phyloP scores from a whole-genome alignment of 2,113 vertebrate species.

The Podarcis cretensis region DNA sequence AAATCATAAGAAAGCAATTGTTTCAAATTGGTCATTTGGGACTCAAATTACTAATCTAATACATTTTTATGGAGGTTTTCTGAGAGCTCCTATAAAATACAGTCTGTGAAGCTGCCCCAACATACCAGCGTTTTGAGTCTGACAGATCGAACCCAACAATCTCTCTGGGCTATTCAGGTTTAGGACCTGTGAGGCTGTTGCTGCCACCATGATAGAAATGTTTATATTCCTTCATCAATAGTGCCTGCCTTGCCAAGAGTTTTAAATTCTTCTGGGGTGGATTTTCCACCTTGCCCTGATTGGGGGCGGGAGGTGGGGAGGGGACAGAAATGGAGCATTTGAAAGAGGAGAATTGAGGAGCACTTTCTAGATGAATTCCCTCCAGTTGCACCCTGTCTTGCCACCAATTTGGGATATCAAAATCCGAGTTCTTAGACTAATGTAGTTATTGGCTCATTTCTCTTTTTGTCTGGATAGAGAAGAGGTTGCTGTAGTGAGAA shows the following conservation, averaged over 20 bases:
- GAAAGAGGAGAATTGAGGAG: not conserved
- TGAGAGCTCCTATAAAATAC: slow-evolving; percentile 78
- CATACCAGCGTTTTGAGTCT: slow-evolving; percentile 66
- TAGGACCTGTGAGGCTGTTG: slow-evolving; percentile 50
- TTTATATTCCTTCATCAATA: slow-evolving; percentile 75
- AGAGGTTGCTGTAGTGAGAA: not conserved
- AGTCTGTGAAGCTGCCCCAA: slow-evolving; percentile 72
- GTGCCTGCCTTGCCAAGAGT: slow-evolving; percentile 60
- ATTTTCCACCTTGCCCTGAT: slow-evolving; percentile 10
- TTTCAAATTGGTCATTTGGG: slow-evolving; percentile 78
- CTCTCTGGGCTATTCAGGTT: slow-evolving; percentile 68
- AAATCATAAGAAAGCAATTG: slow-evolving; percentile 78
- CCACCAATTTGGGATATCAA: not conserved
- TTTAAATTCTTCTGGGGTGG: slow-evolving; percentile 54
- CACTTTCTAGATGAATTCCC: not conserved
- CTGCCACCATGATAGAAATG: slow-evolving; percentile 26
- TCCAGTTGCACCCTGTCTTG: not conserved
- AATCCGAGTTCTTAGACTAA: not conserved
- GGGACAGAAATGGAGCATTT: not conserved
- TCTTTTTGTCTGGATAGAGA: not conserved
- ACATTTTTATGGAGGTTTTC: slow-evolving; percentile 77
- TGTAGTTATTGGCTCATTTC: not conserved
- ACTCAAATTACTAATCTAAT: slow-evolving; percentile 80
- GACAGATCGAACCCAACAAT: slow-evolving; percentile 73
- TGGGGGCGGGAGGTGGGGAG: not conserved